These are phyloP conservation scores for Drosophila sechellia DNA, from an alignment of 1,140 invertebrate genomes.

Conservation along the genomic window DNA sequence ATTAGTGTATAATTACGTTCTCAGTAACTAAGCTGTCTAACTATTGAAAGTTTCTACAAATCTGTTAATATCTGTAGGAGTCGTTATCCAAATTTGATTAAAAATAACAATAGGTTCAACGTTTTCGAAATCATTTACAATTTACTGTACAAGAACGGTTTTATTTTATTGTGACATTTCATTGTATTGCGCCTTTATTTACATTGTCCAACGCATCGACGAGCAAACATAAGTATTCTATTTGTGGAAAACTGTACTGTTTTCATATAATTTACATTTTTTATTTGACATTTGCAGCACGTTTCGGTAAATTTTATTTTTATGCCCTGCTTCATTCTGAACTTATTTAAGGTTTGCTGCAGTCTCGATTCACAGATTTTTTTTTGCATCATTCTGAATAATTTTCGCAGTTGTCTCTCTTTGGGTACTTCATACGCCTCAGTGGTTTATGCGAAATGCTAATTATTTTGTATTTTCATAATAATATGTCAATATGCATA, in stretches of 20 bases:
- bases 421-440: slow-evolving; percentile 35
- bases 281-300: slow-evolving; percentile 63
- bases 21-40: no score
- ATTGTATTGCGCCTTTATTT: slow-evolving; percentile 20
- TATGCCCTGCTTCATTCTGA: slow-evolving; percentile 5
- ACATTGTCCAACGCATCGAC: slow-evolving; percentile 18
- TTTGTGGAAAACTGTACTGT: slow-evolving; percentile 26
- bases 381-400: slow-evolving; percentile 39
- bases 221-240: slow-evolving; percentile 27
- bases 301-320: slow-evolving; percentile 55
- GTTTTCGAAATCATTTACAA: not conserved
- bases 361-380: slow-evolving; percentile 5
- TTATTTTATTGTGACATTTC: not conserved
- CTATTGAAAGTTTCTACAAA: not conserved
- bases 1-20: not conserved
- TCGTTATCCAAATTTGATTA: no score
- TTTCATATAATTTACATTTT: slow-evolving; percentile 63
- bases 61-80: no score
- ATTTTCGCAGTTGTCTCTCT: slow-evolving; percentile 39
- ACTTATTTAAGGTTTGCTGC: slow-evolving; percentile 52
- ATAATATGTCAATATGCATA: slow-evolving; percentile 70
- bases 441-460: slow-evolving; percentile 72
- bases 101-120: not conserved
- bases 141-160: slow-evolving; percentile 14
- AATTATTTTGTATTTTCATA: slow-evolving; percentile 76